Evolutionary conservation across 2,888 invertebrate genomes (phyloP).

Genomic region (Teinopalpus imperialis): DNA sequence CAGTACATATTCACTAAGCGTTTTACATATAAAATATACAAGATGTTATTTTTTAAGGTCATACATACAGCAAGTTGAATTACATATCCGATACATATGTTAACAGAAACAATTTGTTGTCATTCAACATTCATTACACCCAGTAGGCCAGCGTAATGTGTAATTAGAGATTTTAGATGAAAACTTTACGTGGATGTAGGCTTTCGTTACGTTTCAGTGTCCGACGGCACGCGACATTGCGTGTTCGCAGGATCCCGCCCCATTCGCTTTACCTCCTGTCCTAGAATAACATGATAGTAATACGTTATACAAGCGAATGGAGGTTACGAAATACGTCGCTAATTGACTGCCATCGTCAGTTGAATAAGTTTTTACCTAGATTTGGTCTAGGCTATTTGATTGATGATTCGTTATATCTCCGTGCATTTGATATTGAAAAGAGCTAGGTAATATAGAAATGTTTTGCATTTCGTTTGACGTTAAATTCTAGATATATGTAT

Average conservation of each 20-base stretch:
- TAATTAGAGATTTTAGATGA: constrained; percentile 51
- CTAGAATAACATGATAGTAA: constrained; percentile 12
- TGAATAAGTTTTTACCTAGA: constrained; percentile 8
- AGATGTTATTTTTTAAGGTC: too few species aligned
- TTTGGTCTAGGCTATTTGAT: too few species aligned
- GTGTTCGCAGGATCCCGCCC: constrained; percentile 50
- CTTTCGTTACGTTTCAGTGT: constrained; percentile 51
- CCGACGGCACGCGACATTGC: constrained; percentile 72
- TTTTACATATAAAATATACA: too few species aligned
- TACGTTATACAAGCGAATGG: constrained; percentile 10
- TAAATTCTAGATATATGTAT: too few species aligned
- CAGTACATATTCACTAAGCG: too few species aligned
- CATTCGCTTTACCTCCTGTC: constrained; percentile 18
- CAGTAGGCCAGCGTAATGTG: constrained; percentile 40
- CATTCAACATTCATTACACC: constrained; percentile 30
- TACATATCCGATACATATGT: too few species aligned
- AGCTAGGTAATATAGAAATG: too few species aligned
- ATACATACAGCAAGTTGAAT: too few species aligned
- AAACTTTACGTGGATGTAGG: constrained; percentile 50
- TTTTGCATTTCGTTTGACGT: too few species aligned
- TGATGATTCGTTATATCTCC: too few species aligned
- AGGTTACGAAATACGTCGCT: constrained; percentile 18
- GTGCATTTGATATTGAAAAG: too few species aligned
- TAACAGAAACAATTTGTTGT: background rate
- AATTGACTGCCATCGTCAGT: constrained; percentile 11